phyloP scores from a whole-genome alignment of 2,888 invertebrate species.

The Meiosimyza decipiens region DNA sequence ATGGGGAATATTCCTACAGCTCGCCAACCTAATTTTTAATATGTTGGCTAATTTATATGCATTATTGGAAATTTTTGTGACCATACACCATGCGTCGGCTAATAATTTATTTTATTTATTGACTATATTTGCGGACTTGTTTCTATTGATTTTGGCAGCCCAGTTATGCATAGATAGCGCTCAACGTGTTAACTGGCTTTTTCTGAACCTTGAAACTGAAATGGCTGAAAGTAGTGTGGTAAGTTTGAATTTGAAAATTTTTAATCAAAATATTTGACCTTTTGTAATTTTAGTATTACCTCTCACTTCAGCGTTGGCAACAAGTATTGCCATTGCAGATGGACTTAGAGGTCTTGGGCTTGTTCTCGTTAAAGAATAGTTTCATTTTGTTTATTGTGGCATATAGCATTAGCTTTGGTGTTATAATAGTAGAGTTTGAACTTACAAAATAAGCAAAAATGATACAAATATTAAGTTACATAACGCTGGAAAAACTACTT shows the following conservation, averaged over 20 bases:
- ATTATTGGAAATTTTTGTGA: conserved; percentile 49
- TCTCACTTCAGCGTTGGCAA: background rate
- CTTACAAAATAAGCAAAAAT: background rate
- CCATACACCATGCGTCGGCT: conserved; percentile 12
- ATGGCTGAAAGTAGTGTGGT: background rate
- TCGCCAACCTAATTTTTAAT: conserved; percentile 55
- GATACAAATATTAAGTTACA: too few relatives aligned
- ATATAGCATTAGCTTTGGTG: conserved; percentile 58
- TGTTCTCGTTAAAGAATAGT: conserved; percentile 54
- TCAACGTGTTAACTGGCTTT: conserved; percentile 14
- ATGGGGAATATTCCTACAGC: conserved; percentile 54
- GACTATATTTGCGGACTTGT: conserved; percentile 39
- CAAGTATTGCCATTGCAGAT: conserved; percentile 26
- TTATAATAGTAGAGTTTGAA: conserved; percentile 57
- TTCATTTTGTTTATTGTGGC: conserved; percentile 59
- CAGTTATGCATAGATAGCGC: conserved; percentile 28
- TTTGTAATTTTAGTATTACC: background rate
- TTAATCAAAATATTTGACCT: background rate
- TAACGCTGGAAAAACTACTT: too few relatives aligned
- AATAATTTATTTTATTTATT: conserved; percentile 35
- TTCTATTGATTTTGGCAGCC: conserved; percentile 37
- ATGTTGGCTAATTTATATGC: conserved; percentile 61
- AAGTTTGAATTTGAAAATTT: background rate
- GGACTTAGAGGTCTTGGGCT: conserved; percentile 53
- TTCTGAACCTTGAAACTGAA: conserved; percentile 3